phyloP scores from a whole-genome alignment of 2,888 invertebrate genomes.

The Tiphia femorata region DNA sequence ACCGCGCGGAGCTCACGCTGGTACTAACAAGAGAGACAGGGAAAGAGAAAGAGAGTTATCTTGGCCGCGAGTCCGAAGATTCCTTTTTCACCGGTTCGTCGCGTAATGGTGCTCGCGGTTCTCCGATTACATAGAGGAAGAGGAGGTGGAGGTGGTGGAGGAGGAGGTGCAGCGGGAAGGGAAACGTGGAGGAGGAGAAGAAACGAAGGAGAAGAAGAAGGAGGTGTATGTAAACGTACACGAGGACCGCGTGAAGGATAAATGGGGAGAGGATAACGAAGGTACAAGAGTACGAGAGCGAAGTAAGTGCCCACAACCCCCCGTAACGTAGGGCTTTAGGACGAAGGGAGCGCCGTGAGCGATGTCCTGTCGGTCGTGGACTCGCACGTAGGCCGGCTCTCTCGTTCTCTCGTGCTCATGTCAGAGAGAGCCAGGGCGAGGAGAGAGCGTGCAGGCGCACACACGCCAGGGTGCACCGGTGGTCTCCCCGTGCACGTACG shows the following conservation, averaged over 20 bases:
- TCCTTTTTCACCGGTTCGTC: constrained; percentile 35
- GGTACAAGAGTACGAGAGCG: constrained; percentile 63
- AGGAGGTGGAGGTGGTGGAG: no score
- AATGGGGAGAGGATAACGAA: constrained; percentile 65
- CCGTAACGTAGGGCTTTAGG: constrained; percentile 48
- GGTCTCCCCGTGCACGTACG: constrained; percentile 15
- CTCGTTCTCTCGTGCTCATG: no score
- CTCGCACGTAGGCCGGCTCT: constrained; percentile 50
- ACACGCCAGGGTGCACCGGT: constrained; percentile 3
- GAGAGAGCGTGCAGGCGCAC: neutral
- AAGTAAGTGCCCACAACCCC: constrained; percentile 54
- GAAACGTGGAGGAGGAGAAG: constrained; percentile 27
- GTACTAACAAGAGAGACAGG: no score
- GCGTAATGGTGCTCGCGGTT: constrained; percentile 59
- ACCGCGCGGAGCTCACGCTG: constrained; percentile 10
- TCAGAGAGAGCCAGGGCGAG: no score
- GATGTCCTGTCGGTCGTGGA: constrained; percentile 57
- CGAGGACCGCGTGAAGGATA: constrained; percentile 55
- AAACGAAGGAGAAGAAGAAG: constrained; percentile 22
- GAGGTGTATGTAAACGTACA: constrained; percentile 40
- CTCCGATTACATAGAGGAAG: constrained; percentile 57
- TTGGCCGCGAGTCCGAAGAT: constrained; percentile 31
- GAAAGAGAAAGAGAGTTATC: constrained; percentile 23
- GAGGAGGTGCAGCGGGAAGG: constrained; percentile 13
- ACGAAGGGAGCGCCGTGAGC: constrained; percentile 59